Evolutionary conservation across 2,113 vertebrate species (phyloP).

Genomic region (Vicugna pacos): DNA sequence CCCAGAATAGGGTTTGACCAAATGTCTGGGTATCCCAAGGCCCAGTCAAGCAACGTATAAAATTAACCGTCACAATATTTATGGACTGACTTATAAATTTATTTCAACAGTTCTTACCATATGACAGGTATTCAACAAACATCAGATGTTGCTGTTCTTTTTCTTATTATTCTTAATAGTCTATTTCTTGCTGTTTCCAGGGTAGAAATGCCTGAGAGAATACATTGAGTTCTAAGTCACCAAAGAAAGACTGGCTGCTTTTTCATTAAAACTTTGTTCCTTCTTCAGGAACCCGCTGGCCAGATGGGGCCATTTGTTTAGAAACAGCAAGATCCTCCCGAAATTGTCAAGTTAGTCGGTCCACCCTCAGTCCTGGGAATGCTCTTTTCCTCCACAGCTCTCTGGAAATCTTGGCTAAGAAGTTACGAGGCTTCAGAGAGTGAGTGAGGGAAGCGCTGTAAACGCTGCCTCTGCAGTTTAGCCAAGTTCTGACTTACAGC

Average conservation of each 20-base stretch:
- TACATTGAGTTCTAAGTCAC: neutral
- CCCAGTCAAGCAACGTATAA: neutral
- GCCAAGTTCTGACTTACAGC: constrained; percentile 65
- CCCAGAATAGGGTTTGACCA: neutral
- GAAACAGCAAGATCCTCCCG: neutral
- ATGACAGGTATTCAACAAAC: neutral
- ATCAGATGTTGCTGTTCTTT: neutral
- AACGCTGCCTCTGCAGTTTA: constrained; percentile 73
- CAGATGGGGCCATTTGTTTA: neutral
- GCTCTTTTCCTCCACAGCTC: neutral
- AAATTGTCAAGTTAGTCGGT: neutral
- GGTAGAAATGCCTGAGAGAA: neutral
- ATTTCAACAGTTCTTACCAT: neutral
- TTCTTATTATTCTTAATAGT: neutral
- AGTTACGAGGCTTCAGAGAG: constrained; percentile 3
- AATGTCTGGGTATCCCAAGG: neutral
- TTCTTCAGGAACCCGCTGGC: neutral
- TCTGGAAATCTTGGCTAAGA: constrained; percentile 35
- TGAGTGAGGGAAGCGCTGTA: constrained; percentile 62
- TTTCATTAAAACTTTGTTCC: neutral
- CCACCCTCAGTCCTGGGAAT: neutral
- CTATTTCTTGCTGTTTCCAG: neutral
- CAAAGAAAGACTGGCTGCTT: neutral
- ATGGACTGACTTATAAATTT: fast-evolving
- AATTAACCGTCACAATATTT: neutral